Evolutionary conservation across 1,140 invertebrate species (phyloP).

Genomic region (Aphis gossypii): DNA sequence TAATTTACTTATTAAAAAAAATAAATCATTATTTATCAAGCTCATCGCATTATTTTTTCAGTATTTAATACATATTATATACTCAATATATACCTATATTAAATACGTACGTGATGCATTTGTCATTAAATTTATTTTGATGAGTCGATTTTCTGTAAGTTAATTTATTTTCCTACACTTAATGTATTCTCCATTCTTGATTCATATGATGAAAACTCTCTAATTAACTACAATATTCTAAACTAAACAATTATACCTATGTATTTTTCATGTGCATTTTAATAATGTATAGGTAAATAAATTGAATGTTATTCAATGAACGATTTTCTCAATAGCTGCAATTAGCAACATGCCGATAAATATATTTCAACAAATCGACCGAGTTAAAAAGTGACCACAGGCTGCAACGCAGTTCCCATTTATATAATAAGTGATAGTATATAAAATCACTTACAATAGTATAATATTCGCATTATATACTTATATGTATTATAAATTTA

Average conservation of each 20-base stretch:
- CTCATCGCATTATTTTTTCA: not conserved
- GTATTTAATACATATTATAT: not conserved
- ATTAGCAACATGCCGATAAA: not conserved
- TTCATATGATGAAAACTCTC: not conserved
- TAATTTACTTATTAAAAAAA: not conserved
- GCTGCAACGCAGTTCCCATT: not conserved
- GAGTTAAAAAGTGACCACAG: not conserved
- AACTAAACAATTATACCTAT: not conserved
- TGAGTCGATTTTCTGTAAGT: not conserved
- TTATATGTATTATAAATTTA: not conserved
- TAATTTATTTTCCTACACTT: no score
- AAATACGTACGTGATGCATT: not conserved
- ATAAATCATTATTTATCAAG: not conserved
- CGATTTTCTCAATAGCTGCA: not conserved
- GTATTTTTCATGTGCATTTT: not conserved
- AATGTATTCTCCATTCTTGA: not conserved
- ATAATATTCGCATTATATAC: not conserved
- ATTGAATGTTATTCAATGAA: not conserved
- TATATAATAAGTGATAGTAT: not conserved
- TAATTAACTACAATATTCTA: not conserved
- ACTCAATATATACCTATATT: not conserved
- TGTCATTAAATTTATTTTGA: not conserved
- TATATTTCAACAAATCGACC: not conserved
- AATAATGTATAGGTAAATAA: not conserved
- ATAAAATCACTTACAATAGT: no score